Evolutionary conservation across 1,140 invertebrate species (phyloP).

Genomic region (Hestina assimilis): DNA sequence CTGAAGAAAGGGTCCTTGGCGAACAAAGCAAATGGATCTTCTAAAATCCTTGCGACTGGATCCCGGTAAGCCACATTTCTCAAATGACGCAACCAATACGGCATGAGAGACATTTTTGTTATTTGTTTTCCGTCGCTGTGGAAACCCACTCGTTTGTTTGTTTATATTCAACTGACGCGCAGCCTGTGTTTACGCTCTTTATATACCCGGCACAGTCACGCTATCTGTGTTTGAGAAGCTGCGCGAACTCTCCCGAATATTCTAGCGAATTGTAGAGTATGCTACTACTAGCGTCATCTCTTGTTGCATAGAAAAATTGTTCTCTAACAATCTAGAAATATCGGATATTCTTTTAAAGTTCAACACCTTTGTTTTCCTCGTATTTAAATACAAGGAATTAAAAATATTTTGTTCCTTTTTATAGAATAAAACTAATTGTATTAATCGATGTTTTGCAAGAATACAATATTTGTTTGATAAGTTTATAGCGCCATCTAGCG

Average conservation of each 20-base stretch:
- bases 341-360: no score
- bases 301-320: constrained; percentile 14
- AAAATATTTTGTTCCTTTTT: background rate
- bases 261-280: constrained; percentile 29
- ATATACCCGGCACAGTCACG: constrained; percentile 45
- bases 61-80: constrained; percentile 58
- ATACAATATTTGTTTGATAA: no score
- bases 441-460: no score
- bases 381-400: no score
- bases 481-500: background rate
- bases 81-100: constrained; percentile 69
- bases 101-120: constrained; percentile 65
- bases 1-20: constrained; percentile 65
- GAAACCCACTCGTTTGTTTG: constrained; percentile 31
- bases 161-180: constrained; percentile 37
- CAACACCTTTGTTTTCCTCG: no score
- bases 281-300: constrained; percentile 36
- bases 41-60: constrained; percentile 50
- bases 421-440: no score
- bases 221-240: constrained; percentile 50
- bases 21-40: constrained; percentile 58
- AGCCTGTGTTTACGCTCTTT: constrained; percentile 29
- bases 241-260: constrained; percentile 43
- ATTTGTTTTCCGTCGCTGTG: constrained; percentile 25
- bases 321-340: background rate